A percentile compares a stretch with the other conserved stretches of the same genome.
Evolutionary conservation across 2,113 vertebrate species (phyloP).

Genomic region (Chinchilla lanigera): DNA sequence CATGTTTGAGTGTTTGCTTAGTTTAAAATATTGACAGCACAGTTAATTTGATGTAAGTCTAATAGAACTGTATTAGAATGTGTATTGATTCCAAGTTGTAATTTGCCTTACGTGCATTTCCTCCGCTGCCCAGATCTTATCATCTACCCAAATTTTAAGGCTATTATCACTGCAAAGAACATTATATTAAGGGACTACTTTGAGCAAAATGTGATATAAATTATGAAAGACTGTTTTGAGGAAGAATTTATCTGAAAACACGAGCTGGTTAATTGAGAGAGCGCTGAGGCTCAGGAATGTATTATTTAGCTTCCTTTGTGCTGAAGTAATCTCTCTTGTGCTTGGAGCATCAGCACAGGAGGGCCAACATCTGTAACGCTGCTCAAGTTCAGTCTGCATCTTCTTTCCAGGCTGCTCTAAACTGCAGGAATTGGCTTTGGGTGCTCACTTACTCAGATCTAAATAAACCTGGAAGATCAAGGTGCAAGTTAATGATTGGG

Average conservation of each 20-base stretch:
- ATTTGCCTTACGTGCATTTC: background rate
- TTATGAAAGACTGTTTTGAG: background rate
- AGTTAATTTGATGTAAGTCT: background rate
- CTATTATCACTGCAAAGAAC: too few relatives aligned
- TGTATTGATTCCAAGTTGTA: conserved; percentile 18
- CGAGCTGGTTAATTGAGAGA: background rate
- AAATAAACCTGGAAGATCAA: background rate
- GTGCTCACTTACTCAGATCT: fast-evolving
- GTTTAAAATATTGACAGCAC: background rate
- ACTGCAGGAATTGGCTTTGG: fast-evolving
- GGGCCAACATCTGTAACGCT: too few relatives aligned
- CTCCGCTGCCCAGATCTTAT: background rate
- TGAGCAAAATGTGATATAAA: background rate
- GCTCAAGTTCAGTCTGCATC: fast-evolving
- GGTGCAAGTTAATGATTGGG: background rate
- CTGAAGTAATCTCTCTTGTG: too few relatives aligned
- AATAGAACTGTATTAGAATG: background rate
- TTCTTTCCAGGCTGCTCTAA: too few relatives aligned
- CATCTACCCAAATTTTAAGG: background rate
- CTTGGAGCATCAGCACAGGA: fast-evolving
- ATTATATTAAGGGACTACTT: fast-evolving
- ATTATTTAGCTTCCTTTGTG: background rate
- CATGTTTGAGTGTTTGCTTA: background rate
- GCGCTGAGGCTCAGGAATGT: fast-evolving
- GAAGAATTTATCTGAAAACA: background rate